Base-by-base conservation (phyloP, 2,113 vertebrate genomes). In the Sebastes schlegelii region DNA sequence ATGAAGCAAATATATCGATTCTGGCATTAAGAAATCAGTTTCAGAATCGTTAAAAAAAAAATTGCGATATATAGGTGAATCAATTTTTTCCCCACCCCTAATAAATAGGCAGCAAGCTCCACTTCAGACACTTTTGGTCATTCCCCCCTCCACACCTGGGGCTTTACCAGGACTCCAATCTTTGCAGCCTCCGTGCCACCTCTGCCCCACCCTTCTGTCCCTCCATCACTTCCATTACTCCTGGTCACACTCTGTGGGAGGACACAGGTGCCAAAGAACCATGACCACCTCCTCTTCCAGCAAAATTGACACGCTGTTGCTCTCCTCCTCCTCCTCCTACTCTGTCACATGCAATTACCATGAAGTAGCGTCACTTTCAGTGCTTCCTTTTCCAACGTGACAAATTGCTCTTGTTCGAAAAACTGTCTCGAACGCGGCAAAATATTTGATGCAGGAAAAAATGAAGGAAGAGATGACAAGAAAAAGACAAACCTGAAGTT, bases 271-370 rank as follows among this genome's bases (percentile, higher is more conserved):
- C 65, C 23, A 6, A 57, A 65, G 62, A 86, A 81, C 76, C 79
- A 74, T 88, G 74, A 87, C 75, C 77, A 68, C 58, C 55, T 72
- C 73, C 40, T 48, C 81, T 62, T 71, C 75, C 66, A 46, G 52
- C 23, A 48, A 26, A 40, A 64, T 65, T 64, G 69, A 72, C 42
- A 17, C 16, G 46, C 70, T 74, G 51, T 64, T 65, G 49, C 65
- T 54, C 16, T 65, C 63, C 66, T 75, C 55, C 64, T 68, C 66
- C 63, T 75, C 52, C 63, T 71, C 78, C 43, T 80, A 71, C 3
- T 77, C 70, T 78, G 81, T 85, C 88, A 86, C 76, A 63, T 83
- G 45, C 82, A 89, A 90, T 86, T 84, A 73, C 72, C 64, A 79
- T 81, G 71, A 88, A 87, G 54, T 74, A 80, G 42, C 69, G 71